phyloP scores from a whole-genome alignment of 2,113 vertebrate species.

The Gymnarchus niloticus region DNA sequence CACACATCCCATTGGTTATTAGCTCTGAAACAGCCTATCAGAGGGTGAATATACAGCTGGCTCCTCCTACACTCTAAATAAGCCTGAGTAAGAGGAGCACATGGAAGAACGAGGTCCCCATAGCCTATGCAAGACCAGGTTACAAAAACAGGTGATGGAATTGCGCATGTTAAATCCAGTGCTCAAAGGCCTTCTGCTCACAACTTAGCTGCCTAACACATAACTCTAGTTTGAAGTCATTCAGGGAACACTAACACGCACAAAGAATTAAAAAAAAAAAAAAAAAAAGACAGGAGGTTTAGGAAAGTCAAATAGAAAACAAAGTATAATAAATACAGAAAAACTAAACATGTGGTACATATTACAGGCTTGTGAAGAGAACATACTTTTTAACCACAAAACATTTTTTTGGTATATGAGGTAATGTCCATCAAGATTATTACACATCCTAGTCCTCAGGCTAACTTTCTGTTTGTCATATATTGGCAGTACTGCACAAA shows the following conservation, averaged over 20 bases:
- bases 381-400: background rate
- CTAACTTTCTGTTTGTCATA: background rate
- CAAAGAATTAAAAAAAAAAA: background rate
- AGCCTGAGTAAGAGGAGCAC: background rate
- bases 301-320: background rate
- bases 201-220: background rate
- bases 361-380: background rate
- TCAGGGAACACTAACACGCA: background rate
- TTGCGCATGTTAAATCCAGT: too few relatives aligned
- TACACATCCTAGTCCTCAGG: background rate
- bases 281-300: background rate
- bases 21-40: background rate
- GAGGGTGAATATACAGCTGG: background rate
- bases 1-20: background rate
- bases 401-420: background rate
- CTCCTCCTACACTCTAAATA: background rate
- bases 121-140: background rate
- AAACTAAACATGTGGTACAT: background rate
- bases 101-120: background rate
- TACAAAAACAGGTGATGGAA: background rate
- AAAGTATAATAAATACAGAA: background rate
- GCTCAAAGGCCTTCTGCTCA: background rate
- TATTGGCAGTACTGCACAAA: background rate
- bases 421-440: background rate
- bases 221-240: background rate